Percentiles rank a stretch among this genome's conserved stretches.
phyloP scores from a whole-genome alignment of 2,113 vertebrate genomes.

The Lonchura striata region DNA sequence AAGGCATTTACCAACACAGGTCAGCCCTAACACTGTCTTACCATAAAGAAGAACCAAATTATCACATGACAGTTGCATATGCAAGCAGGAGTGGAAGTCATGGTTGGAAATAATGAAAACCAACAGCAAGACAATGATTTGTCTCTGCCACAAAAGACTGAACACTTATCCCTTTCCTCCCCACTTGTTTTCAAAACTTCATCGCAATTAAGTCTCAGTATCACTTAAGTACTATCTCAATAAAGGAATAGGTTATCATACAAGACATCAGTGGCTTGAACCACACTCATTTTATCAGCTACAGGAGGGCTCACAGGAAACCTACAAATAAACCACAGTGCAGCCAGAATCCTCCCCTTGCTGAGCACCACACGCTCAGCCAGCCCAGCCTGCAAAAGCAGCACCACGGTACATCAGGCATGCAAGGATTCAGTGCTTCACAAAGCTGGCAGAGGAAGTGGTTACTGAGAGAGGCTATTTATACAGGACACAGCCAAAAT shows the following conservation, averaged over 20 bases:
- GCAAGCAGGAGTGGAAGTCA: constrained; percentile 13
- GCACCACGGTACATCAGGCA: background rate
- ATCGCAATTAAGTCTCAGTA: background rate
- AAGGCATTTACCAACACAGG: background rate
- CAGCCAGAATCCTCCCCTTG: background rate
- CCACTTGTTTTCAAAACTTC: background rate
- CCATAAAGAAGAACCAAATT: background rate
- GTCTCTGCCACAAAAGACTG: background rate
- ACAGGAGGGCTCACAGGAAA: background rate
- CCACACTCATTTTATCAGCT: background rate
- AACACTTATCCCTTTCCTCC: background rate
- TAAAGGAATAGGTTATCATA: background rate
- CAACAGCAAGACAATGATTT: background rate
- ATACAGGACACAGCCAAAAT: background rate
- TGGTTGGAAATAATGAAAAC: background rate
- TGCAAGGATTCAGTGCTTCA: background rate
- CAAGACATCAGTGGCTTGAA: background rate
- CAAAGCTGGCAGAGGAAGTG: background rate
- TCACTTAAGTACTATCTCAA: background rate
- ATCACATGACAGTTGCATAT: background rate
- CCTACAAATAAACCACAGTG: background rate
- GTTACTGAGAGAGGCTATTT: background rate
- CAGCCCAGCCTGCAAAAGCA: background rate
- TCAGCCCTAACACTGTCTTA: background rate
- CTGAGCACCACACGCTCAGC: background rate